A percentile compares a stretch with the other conserved stretches of the same genome.
Evolutionary conservation across 2,797 vertebrate genomes (phyloP).

Genomic region (Pteronotus mesoamericanus): DNA sequence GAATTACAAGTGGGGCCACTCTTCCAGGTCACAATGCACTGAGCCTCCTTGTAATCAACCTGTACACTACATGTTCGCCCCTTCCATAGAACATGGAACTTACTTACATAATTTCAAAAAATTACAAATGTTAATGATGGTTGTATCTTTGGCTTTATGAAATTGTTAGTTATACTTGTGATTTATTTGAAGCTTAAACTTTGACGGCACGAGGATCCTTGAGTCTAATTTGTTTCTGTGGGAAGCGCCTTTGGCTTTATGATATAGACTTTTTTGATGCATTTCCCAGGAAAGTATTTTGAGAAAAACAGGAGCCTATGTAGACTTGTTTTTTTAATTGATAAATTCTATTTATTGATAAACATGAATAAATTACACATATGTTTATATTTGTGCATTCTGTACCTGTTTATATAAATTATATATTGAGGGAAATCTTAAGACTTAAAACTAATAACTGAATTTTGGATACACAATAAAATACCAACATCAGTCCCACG

Average conservation of each 20-base stretch:
- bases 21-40: neutral
- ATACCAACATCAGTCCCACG: neutral
- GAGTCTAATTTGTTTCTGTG: neutral
- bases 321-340: slow-evolving; percentile 29
- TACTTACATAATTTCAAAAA: neutral
- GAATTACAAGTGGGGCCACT: neutral
- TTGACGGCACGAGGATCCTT: neutral
- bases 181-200: neutral
- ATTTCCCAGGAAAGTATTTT: slow-evolving; percentile 17
- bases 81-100: neutral
- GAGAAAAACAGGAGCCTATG: neutral
- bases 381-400: slow-evolving; percentile 56
- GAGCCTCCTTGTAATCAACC: neutral
- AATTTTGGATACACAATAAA: slow-evolving; percentile 49
- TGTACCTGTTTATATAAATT: slow-evolving; percentile 47
- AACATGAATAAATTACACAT: neutral
- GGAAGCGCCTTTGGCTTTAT: neutral
- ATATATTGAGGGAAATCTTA: neutral
- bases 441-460: neutral
- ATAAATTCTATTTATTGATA: slow-evolving; percentile 65
- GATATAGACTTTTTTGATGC: neutral
- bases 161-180: neutral
- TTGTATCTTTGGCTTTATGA: slow-evolving; percentile 14
- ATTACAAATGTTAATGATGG: neutral
- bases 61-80: neutral